phyloP scores from a whole-genome alignment of 2,888 invertebrate genomes.

The Hesperia comma region DNA sequence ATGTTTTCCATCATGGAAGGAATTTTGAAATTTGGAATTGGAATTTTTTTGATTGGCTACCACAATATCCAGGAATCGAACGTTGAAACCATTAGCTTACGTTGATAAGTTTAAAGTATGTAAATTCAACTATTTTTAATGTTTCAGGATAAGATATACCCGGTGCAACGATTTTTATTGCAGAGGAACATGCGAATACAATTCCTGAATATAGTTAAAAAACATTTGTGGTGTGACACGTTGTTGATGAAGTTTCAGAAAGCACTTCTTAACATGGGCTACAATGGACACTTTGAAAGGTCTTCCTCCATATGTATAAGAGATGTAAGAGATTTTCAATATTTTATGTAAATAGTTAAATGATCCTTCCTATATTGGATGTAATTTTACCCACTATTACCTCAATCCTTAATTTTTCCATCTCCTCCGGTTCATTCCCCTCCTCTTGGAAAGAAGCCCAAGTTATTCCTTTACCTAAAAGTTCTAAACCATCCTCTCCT shows the following conservation, averaged over 20 bases:
- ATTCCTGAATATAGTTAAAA: constrained; percentile 64
- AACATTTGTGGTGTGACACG: constrained; percentile 64
- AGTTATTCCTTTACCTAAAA: too few species aligned
- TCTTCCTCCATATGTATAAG: constrained; percentile 55
- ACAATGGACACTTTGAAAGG: constrained; percentile 53
- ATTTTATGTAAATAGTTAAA: background rate
- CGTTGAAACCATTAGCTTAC: too few species aligned
- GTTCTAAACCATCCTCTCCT: too few species aligned
- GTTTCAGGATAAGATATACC: constrained; percentile 66
- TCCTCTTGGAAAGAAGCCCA: too few species aligned
- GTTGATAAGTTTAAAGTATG: too few species aligned
- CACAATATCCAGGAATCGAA: too few species aligned
- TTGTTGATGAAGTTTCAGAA: constrained; percentile 62
- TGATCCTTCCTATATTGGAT: background rate
- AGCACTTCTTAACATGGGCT: constrained; percentile 60
- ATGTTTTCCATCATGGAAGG: too few species aligned
- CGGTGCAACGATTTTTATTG: constrained; percentile 60
- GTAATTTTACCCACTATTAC: too few species aligned
- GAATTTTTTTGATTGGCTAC: too few species aligned
- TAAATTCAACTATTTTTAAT: background rate
- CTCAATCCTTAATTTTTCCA: too few species aligned
- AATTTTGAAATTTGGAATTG: too few species aligned
- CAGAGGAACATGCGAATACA: constrained; percentile 66
- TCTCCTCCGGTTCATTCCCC: too few species aligned
- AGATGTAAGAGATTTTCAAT: constrained; percentile 59